Evolutionary conservation across 2,797 vertebrate genomes (phyloP).

Genomic region (Galaxias olidus): DNA sequence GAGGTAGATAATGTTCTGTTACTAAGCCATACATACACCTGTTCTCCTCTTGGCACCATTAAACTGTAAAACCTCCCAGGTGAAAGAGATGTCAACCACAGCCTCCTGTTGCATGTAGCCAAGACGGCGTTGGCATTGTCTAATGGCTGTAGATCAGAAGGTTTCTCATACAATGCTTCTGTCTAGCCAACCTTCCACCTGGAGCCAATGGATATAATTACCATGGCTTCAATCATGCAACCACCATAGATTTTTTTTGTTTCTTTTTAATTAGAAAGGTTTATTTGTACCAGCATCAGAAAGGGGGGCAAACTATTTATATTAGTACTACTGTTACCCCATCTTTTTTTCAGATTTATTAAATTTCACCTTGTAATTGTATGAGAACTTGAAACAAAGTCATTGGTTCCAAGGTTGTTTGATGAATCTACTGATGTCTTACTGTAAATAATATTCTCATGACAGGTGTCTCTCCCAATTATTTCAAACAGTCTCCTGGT

Average conservation of each 20-base stretch:
- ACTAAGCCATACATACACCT: slow-evolving; percentile 78
- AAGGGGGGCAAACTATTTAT: slow-evolving; percentile 32
- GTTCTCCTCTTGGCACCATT: slow-evolving; percentile 65
- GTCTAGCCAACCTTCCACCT: slow-evolving; percentile 44
- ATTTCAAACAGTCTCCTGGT: not conserved
- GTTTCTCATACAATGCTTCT: slow-evolving; percentile 28
- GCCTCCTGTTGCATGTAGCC: slow-evolving; percentile 76
- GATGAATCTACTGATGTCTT: slow-evolving; percentile 12
- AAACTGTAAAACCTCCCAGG: slow-evolving; percentile 61
- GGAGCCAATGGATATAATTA: slow-evolving; percentile 36
- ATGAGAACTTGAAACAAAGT: slow-evolving; percentile 29
- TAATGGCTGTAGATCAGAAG: slow-evolving; percentile 30
- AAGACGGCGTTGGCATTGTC: slow-evolving; percentile 39
- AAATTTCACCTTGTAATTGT: slow-evolving; percentile 32
- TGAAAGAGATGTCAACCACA: slow-evolving; percentile 65
- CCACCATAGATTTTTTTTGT: slow-evolving; percentile 32
- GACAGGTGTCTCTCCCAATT: not conserved
- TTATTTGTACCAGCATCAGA: slow-evolving; percentile 48
- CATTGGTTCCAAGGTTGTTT: slow-evolving; percentile 25
- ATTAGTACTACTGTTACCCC: slow-evolving; percentile 20
- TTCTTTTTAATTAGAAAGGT: slow-evolving; percentile 50
- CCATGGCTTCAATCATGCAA: slow-evolving; percentile 46
- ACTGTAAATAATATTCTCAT: slow-evolving; percentile 7
- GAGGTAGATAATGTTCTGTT: slow-evolving; percentile 78
- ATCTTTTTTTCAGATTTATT: slow-evolving; percentile 22